Evolutionary conservation across 2,797 vertebrate genomes (phyloP), one percentile per base, ranked within the genome.

Genomic region (Pseudotriccus pelzelni): DNA sequence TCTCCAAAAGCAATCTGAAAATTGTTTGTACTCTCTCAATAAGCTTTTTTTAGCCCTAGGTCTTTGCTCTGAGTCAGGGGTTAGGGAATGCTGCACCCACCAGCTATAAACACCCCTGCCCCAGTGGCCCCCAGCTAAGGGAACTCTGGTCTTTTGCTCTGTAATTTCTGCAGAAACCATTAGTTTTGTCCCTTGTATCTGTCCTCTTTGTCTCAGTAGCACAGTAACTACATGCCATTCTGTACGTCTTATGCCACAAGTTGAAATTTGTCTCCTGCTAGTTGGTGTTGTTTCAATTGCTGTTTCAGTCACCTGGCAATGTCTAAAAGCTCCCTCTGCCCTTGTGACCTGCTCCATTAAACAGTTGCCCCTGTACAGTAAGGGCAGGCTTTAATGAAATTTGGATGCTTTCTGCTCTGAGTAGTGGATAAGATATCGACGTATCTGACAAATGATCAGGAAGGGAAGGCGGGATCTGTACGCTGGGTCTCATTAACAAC

Each of bases 401-500:
- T 90, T 81, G 68, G 53, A 46, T 93, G 53, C n/a, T 73, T 91
- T 84, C 41, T 76, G 37, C 53, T 64, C 34, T 62, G 53, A 69
- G 49, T 25, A 73, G 39, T 0, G 2, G 68, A 41, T 50, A 77
- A 87, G 46, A 37, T 20, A 34, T 32, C 0, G 4, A 25, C 36
- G 53, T 52, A 62, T 58, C 66, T 94, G 62, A 83, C 44, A 86
- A 94, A 74, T n/a, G 10, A 53, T 72, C 34, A 37, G 56, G 39
- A 86, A 66, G 27, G 14, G 14, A 27, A 46, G 62, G 41, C 77
- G 30, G 34, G 30, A 50, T 53, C 56, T 85, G 14, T 55, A 24
- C 24, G 25, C 80, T 84, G 46, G 53, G 75, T 91, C 85, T 85
- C 68, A 43, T 50, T 55, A 90, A 39, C 44, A 67, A 36, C 46